Percentiles rank a stretch among this genome's conserved stretches.
These are phyloP conservation scores for Odontomyia ornata DNA, from an alignment of 2,888 invertebrate genomes.

Conservation along the genomic window DNA sequence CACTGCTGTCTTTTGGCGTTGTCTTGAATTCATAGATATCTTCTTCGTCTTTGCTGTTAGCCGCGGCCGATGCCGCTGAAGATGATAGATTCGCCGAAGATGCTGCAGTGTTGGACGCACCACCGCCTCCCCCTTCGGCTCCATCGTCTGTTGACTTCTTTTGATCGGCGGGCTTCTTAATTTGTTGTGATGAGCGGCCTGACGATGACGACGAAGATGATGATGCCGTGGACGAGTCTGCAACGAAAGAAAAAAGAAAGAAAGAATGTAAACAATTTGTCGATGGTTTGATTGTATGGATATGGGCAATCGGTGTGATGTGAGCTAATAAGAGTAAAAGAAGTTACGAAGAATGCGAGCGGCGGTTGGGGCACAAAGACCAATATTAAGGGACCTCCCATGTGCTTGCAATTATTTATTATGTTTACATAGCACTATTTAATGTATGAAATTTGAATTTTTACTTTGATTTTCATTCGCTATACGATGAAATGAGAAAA, in stretches of 20 bases:
- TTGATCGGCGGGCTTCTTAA: conserved; percentile 47
- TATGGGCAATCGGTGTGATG: conserved; percentile 19
- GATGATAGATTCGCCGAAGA: conserved; percentile 18
- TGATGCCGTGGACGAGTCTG: conserved; percentile 34
- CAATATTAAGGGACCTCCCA: conserved; percentile 19
- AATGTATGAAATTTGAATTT: too few species aligned
- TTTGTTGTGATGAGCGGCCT: conserved; percentile 48
- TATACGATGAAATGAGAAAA: too few species aligned
- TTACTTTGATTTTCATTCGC: too few species aligned
- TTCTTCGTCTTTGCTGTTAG: conserved; percentile 52
- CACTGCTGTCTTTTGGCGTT: conserved; percentile 52
- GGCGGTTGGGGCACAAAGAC: background rate
- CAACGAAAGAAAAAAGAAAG: conserved; percentile 7
- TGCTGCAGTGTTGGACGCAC: conserved; percentile 39
- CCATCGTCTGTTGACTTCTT: conserved; percentile 49
- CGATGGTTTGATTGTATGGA: conserved; percentile 27
- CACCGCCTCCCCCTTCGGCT: conserved; percentile 48
- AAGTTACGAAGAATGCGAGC: conserved; percentile 13
- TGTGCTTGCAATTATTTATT: background rate
- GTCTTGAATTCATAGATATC: conserved; percentile 54
- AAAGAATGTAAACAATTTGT: conserved; percentile 38
- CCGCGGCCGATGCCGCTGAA: conserved; percentile 40
- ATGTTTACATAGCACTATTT: background rate
- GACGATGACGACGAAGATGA: conserved; percentile 35
- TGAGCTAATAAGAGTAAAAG: conserved; percentile 19